Conservation (phyloP, 2,888 invertebrate genomes). For the Callinectes sapidus region DNA sequence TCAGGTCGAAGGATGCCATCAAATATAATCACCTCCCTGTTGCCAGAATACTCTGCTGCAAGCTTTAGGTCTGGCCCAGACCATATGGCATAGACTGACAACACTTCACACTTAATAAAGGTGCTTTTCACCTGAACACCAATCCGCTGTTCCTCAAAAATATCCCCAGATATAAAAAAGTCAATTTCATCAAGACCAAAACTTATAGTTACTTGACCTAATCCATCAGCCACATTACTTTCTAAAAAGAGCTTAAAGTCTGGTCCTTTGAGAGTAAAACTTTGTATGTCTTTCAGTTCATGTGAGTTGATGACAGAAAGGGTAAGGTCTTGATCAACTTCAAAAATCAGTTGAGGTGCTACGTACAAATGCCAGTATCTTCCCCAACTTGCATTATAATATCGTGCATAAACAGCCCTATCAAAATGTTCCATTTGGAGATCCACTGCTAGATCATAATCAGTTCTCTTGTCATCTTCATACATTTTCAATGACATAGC, state of each 20-base stretch:
- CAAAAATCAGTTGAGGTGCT: neutral
- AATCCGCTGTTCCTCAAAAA: neutral
- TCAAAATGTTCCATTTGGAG: conserved; percentile 30
- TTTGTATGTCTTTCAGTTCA: neutral
- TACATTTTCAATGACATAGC: neutral
- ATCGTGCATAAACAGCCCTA: neutral
- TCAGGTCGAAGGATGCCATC: neutral
- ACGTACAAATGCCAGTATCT: neutral
- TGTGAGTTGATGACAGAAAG: neutral
- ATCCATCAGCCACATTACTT: neutral
- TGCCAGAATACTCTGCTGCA: neutral
- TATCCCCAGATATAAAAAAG: neutral
- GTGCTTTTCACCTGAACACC: neutral
- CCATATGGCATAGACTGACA: neutral
- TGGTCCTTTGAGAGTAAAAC: neutral
- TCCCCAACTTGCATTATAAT: conserved; percentile 33
- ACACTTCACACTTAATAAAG: neutral
- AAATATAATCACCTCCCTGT: conserved; percentile 14
- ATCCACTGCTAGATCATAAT: conserved; percentile 15
- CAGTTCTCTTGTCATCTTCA: neutral
- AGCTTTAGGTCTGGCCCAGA: neutral
- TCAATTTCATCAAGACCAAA: neutral
- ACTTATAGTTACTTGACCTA: neutral
- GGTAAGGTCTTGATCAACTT: neutral
- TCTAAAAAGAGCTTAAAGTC: neutral